A percentile compares a stretch with the other conserved stretches of the same genome.
Evolutionary conservation across 2,113 vertebrate genomes (phyloP).

Genomic region (Ciconia maguari): DNA sequence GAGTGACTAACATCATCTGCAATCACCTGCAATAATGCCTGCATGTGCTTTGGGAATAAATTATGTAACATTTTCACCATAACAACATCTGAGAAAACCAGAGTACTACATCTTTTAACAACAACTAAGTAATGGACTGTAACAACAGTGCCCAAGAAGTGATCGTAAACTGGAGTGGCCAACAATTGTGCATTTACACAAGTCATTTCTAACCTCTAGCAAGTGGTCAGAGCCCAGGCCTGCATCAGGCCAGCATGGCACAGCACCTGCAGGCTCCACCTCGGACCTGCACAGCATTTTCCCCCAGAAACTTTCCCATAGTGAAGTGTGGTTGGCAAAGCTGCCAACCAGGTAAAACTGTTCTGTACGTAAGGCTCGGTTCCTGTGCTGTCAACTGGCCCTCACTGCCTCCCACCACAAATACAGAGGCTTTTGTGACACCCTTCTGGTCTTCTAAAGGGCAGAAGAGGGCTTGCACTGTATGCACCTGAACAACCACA

Average conservation of each 20-base stretch:
- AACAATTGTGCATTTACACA: not conserved
- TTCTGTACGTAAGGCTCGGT: not conserved
- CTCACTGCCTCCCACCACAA: not conserved
- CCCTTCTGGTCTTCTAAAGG: not conserved
- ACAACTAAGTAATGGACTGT: not conserved
- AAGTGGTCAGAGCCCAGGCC: not conserved
- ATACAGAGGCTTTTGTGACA: not conserved
- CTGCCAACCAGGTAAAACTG: not conserved
- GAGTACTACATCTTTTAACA: not conserved
- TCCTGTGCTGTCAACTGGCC: not conserved
- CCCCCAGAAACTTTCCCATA: accelerated
- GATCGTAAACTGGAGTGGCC: not conserved
- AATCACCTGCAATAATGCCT: not conserved
- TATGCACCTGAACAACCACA: not conserved
- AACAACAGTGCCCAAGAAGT: not conserved
- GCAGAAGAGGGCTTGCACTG: not conserved
- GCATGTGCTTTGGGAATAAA: not conserved
- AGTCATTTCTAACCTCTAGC: not conserved
- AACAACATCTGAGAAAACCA: not conserved
- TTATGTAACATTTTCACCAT: not conserved
- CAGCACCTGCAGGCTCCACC: not conserved
- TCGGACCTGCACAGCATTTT: not conserved
- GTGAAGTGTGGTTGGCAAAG: not conserved
- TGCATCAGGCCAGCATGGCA: not conserved
- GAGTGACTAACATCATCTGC: not conserved